Base-by-base conservation (phyloP, 2,797 vertebrate species). In the Bucorvus abyssinicus region DNA sequence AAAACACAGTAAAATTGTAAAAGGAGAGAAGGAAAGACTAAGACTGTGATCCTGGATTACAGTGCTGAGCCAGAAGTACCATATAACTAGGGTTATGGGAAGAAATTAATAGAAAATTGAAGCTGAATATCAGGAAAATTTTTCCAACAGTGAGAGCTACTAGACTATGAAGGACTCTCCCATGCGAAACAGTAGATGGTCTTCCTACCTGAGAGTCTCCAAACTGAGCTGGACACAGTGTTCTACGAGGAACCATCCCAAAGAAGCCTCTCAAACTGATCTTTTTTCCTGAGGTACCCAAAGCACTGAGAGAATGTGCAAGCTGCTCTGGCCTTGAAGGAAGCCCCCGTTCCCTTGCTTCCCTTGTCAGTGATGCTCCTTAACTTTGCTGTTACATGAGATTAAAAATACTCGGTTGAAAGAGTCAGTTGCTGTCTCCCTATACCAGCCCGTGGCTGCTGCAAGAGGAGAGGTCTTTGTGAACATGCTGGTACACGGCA, bases 71-170 rank as follows among this genome's bases (percentile, higher is more conserved):
- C n/a, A 0, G 61, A 47, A 77, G 67, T 89, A 55, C 78, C 47
- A 12, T 60, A 49, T 65, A 89, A 45, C 52, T 34, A 23, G 59
- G 91, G 60, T 91, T 91, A 92, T 52, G 69, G 50, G 79, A 67
- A 86, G 78, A 83, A 76, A 84, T 95, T 86, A 82, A 87, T 24
- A 78, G 65, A 47, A 87, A 87, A 93, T 49, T 87, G 60, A 77
- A 57, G 82, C 24, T 86, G 60, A 79, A 7, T 67, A 80, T 74
- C 64, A 55, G 69, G 70, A 65, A 75, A 82, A 94, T 3, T 49
- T 84, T 90, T 44, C 6, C 44, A 61, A 22, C 24, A 71, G 26
- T 18, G 36, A 50, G 57, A 83, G 59, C 34, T 77, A 14, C 30
- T 34, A 19, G 59, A 22, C 55, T 29, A 0, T 47, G 80, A 68